Base-by-base conservation (phyloP, 2,888 invertebrate genomes). In the Galerucella calmariensis region DNA sequence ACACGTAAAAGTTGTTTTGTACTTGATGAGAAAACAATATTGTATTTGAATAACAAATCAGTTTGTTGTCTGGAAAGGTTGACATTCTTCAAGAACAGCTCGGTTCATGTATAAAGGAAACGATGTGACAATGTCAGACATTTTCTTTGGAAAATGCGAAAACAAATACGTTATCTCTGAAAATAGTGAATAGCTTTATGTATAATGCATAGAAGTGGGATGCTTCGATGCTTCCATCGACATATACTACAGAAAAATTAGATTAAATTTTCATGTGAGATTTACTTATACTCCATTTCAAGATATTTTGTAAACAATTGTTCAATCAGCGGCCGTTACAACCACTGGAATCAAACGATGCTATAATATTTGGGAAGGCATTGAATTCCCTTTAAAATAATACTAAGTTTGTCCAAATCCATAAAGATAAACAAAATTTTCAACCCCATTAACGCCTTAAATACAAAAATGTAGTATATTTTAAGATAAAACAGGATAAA, bases 31-130 rank as follows among this genome's bases (percentile, higher is more conserved):
- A 61, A 77, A 73, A 73, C 68, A 73, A 68, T 71, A 62, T 72
- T 77, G 62, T 71, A 69, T 75, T 75, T 77, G 77, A 75, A 77
- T 77, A 77, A 77, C 77, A 75, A 77, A 77, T 75, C 58, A 71
- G 66, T 61, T 51, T 56, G 59, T 27, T 62, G 63, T 46, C 63
- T 65, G 63, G 16, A 61, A 59, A 66, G 48, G 46, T 67, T 46
- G 62, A 74, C 48, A 59, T 70, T 66, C 46, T 73, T 63, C 46
- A 44, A 41, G 20, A 65, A 12, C 62, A 46, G 46, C 16, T 16
- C n/a, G 46, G 46, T 65, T 11, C 63, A 65, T n/a, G 46, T 65
- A 44, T 65, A 65, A 56, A 56, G 63, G 46, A 65, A 62, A 65
- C 46, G 44, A 65, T 46, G 63, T 46, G 63, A 65, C 63, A 65